A percentile compares a stretch with the other conserved stretches of the same genome.
These are phyloP conservation scores for Ophioninae sp. DNA, from an alignment of 2,888 invertebrate genomes.

Conservation along the genomic window DNA sequence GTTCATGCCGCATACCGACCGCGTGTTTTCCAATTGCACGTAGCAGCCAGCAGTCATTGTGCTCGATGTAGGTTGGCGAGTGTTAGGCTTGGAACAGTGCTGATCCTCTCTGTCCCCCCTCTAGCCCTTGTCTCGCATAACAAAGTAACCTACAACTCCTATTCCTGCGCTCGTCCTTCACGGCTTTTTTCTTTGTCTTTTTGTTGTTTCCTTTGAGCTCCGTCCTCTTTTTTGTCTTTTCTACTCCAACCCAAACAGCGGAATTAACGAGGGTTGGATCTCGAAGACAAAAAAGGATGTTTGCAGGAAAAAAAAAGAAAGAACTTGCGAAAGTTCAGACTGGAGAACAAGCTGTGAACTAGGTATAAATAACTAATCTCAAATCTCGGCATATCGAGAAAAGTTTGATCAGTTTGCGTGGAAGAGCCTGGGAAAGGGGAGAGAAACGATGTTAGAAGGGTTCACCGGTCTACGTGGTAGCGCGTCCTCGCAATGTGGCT, in stretches of 20 bases:
- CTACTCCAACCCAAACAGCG: not conserved
- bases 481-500: slow-evolving; percentile 64
- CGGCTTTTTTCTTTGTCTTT: not conserved
- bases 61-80: slow-evolving; percentile 75
- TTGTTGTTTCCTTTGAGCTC: too few relatives aligned
- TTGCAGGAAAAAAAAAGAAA: slow-evolving; percentile 12
- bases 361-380: slow-evolving; percentile 76
- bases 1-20: slow-evolving; percentile 61
- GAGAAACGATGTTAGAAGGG: slow-evolving; percentile 22
- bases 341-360: slow-evolving; percentile 38
- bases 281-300: not conserved
- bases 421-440: slow-evolving; percentile 31
- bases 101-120: not conserved
- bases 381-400: slow-evolving; percentile 75
- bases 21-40: slow-evolving; percentile 71
- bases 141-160: slow-evolving; percentile 71
- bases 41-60: slow-evolving; percentile 71
- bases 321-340: slow-evolving; percentile 42
- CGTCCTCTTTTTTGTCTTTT: not conserved
- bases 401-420: slow-evolving; percentile 75
- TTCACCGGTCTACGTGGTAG: slow-evolving; percentile 60
- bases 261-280: slow-evolving; percentile 12
- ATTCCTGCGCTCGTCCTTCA: slow-evolving; percentile 1
- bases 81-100: slow-evolving; percentile 61
- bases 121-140: slow-evolving; percentile 68